A percentile compares a stretch with the other conserved stretches of the same genome.
Evolutionary conservation across 92 coral and sea anemone genomes (phyloP).

Genomic region (Nematostella vectensis): DNA sequence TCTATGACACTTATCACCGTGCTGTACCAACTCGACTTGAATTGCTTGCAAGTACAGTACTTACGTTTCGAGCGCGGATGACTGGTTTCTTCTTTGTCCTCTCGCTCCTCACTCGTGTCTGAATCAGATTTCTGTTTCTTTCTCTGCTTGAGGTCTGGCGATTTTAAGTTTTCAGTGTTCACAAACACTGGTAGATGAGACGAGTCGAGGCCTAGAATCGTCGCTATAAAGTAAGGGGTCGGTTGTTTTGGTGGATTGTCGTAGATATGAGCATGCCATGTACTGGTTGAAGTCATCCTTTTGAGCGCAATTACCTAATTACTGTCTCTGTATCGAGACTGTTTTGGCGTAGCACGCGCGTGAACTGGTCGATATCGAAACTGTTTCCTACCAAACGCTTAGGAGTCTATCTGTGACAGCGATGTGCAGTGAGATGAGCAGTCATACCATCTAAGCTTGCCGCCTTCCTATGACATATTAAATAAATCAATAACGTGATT

Average conservation of each 20-base stretch:
- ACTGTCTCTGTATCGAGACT: slow-evolving; percentile 1
- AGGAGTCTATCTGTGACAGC: slow-evolving; percentile 51
- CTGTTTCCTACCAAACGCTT: too few relatives aligned
- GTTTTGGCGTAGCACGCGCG: slow-evolving; percentile 24
- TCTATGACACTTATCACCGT: not conserved
- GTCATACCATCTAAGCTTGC: slow-evolving; percentile 59
- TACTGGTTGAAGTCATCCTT: slow-evolving; percentile 45
- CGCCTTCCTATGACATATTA: slow-evolving; percentile 92
- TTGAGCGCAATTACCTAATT: not conserved
- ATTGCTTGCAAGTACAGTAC: too few relatives aligned
- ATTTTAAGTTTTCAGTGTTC: not conserved
- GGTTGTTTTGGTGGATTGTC: slow-evolving; percentile 81
- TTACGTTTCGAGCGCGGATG: not conserved
- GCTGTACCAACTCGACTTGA: not conserved
- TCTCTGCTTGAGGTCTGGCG: not conserved
- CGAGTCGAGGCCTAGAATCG: slow-evolving; percentile 80
- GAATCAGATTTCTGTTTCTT: not conserved
- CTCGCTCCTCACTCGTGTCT: not conserved
- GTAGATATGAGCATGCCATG: slow-evolving; percentile 97
- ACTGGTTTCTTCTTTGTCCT: not conserved
- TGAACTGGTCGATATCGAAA: too few relatives aligned
- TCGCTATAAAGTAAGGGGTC: slow-evolving; percentile 92
- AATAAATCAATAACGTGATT: slow-evolving; percentile 99
- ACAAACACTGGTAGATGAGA: slow-evolving; percentile 47
- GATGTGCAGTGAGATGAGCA: slow-evolving; percentile 43